phyloP scores from a whole-genome alignment of 1,140 invertebrate genomes.

The Drosophila simulans region DNA sequence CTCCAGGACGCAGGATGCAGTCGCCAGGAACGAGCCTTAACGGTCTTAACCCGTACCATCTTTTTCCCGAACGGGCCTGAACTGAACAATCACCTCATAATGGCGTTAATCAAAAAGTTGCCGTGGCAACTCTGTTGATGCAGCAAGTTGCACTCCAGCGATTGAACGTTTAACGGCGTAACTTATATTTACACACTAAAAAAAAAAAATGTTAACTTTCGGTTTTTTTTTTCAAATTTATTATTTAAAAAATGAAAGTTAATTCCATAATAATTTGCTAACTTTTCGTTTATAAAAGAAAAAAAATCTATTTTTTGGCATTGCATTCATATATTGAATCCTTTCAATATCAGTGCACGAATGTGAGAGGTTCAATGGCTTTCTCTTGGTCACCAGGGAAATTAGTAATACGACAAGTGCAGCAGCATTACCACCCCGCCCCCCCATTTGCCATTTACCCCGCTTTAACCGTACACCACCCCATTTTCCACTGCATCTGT shows the following conservation, averaged over 20 bases:
- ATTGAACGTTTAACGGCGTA: conserved; percentile 66
- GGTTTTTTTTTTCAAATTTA: not conserved
- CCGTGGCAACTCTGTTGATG: conserved; percentile 53
- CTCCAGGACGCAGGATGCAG: conserved; percentile 42
- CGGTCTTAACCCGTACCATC: conserved; percentile 60
- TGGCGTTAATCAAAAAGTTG: conserved; percentile 83
- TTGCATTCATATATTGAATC: too few relatives aligned
- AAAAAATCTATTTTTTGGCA: too few relatives aligned
- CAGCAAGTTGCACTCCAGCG: conserved; percentile 52
- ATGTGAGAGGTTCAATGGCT: conserved; percentile 63
- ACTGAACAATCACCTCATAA: conserved; percentile 81
- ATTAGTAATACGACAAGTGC: conserved; percentile 84
- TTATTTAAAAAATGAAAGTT: too few relatives aligned
- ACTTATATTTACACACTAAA: conserved; percentile 15
- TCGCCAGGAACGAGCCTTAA: conserved; percentile 28
- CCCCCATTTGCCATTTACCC: not conserved
- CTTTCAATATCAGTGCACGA: conserved; percentile 5
- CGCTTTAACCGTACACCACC: not conserved
- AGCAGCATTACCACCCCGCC: conserved; percentile 34
- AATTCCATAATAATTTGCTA: too few relatives aligned
- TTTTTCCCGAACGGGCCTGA: conserved; percentile 36
- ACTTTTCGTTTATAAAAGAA: too few relatives aligned
- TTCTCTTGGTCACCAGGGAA: conserved; percentile 76
- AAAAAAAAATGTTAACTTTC: too few relatives aligned
- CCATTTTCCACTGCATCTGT: conserved; percentile 23